Conservation (phyloP, 2,888 invertebrate species). For the Euplagia quadripunctaria region DNA sequence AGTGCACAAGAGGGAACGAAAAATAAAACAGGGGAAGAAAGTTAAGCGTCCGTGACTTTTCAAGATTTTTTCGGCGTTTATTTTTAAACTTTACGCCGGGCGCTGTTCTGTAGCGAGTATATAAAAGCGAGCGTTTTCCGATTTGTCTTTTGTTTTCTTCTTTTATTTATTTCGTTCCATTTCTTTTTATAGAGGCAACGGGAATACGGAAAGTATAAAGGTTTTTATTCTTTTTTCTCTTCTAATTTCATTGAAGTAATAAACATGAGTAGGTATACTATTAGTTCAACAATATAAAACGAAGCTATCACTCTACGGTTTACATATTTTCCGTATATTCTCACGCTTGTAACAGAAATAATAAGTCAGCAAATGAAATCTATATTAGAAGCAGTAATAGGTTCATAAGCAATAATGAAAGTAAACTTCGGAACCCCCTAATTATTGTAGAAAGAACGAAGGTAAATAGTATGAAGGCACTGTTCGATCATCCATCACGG, state of each 20-base stretch:
- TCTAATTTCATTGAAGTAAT: constrained; percentile 29
- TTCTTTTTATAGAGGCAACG: constrained; percentile 61
- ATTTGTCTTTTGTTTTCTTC: constrained; percentile 78
- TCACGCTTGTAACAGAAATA: constrained; percentile 65
- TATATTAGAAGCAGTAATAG: constrained; percentile 83
- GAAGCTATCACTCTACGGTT: neutral
- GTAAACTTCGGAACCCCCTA: constrained; percentile 85
- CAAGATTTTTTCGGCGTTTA: constrained; percentile 86
- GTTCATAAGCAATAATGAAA: constrained; percentile 82
- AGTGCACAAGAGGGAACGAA: constrained; percentile 80
- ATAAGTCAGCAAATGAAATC: constrained; percentile 73
- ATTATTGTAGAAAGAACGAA: constrained; percentile 78
- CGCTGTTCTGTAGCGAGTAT: constrained; percentile 71
- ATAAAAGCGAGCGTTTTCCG: constrained; percentile 78
- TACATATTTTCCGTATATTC: constrained; percentile 31
- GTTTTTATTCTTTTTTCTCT: constrained; percentile 31
- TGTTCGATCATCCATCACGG: constrained; percentile 86
- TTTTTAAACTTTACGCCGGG: constrained; percentile 83
- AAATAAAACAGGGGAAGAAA: constrained; percentile 87
- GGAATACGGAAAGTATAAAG: constrained; percentile 32
- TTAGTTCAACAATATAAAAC: neutral
- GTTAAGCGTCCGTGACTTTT: constrained; percentile 88
- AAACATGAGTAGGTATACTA: constrained; percentile 6
- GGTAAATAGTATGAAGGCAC: constrained; percentile 83
- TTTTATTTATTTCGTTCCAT: constrained; percentile 66